Percentiles rank a stretch among this genome's conserved stretches.
These are phyloP conservation scores for Leucopsar rothschildi DNA, from an alignment of 2,113 vertebrate species.

Conservation along the genomic window DNA sequence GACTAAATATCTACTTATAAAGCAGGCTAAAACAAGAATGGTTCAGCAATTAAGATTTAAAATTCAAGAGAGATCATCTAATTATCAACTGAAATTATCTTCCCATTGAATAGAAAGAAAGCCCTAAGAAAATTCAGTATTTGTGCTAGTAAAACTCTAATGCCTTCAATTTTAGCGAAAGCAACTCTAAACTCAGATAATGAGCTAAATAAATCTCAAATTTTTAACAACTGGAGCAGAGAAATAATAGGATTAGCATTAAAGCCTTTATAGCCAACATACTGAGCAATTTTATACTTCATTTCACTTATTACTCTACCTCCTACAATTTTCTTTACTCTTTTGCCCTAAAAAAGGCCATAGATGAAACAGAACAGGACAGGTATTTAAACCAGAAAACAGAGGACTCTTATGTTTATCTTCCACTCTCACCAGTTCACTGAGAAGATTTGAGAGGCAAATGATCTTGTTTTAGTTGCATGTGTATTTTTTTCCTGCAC, in stretches of 20 bases:
- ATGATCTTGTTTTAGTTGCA: not conserved
- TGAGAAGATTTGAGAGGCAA: not conserved
- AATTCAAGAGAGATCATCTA: not conserved
- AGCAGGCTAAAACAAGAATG: not conserved
- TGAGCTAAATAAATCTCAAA: slow-evolving; percentile 15
- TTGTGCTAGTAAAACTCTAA: not conserved
- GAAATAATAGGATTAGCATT: slow-evolving; percentile 36
- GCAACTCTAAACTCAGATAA: not conserved
- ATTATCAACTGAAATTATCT: not conserved
- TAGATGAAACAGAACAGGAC: not conserved
- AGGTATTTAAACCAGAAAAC: not conserved
- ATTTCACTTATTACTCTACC: slow-evolving; percentile 10
- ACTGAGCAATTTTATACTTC: slow-evolving; percentile 33
- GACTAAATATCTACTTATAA: not conserved
- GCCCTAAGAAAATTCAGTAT: not conserved
- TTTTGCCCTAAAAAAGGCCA: not conserved
- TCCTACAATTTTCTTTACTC: not conserved
- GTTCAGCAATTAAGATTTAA: not conserved
- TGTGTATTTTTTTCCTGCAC: not conserved
- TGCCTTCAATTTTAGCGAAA: not conserved
- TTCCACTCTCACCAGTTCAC: not conserved
- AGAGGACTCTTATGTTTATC: not conserved
- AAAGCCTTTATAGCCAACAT: not conserved
- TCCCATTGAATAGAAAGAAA: not conserved
- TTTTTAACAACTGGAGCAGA: not conserved